Base-by-base conservation (phyloP, 2,888 invertebrate genomes). In the Chydorus sphaericus region DNA sequence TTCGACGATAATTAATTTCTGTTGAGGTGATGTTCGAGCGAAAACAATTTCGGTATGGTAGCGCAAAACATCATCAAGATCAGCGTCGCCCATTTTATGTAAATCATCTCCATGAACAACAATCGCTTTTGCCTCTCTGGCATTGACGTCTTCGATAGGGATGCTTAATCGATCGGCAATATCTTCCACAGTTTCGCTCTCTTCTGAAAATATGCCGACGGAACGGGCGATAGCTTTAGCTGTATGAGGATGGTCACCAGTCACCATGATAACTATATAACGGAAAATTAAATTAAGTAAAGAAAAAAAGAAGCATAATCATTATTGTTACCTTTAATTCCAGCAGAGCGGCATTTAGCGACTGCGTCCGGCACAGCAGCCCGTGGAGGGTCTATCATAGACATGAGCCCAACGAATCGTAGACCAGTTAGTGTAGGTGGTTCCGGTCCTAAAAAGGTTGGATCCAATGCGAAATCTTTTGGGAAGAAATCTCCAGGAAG, bases 181-280 rank as follows among this genome's bases (percentile, higher is more conserved):
- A 60, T 75, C 75, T 59, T 71, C 68, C n/a, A 70, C 64, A 8
- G 70, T 70, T 59, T 69, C 66, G 54, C 65, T 63, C 23, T 62
- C 64, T 62, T 72, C 70, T 7, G 81, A 78, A 51, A 83, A 81
- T 60, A 85, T 84, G 29, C 83, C 83, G 1, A 84, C 83, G 59
- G 80, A 78, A 58, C 75, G 72, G 1, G 85, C 85, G 58, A 86
- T 81, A 3, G 85, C 83, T 63, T 80, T 77, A 18, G 86, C 85
- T 1, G 86, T 86, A 53, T 81, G 77, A 0, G 85, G 85, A 70
- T 86, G 85, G 69, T 86, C 86, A n/a, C 85, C 85, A 0, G 85
- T 85, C 3, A 85, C 80, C 85, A 85, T 85, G 64, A 84, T 78
- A 11, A 57, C 57, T 55, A n/a, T n/a, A n/a, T 44, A 14, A n/a